These are phyloP conservation scores for Diogma glabrata DNA, from an alignment of 2,888 invertebrate species.

Conservation along the genomic window DNA sequence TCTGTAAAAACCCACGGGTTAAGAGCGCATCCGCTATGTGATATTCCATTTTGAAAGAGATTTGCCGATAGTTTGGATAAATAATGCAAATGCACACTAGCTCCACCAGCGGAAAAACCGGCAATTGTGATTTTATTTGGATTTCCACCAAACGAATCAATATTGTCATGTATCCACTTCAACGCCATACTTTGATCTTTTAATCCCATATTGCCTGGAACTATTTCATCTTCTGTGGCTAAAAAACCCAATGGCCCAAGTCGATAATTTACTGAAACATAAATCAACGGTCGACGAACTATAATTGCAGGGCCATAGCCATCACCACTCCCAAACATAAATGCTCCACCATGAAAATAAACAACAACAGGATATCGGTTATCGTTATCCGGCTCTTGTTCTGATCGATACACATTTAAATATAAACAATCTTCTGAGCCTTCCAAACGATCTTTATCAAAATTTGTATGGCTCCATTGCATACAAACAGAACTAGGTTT, in stretches of 20 bases:
- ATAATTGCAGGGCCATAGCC: slow-evolving; percentile 44
- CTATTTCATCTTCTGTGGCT: slow-evolving; percentile 54
- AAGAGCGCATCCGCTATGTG: slow-evolving; percentile 58
- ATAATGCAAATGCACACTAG: slow-evolving; percentile 61
- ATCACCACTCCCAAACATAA: slow-evolving; percentile 50
- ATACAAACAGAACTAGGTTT: slow-evolving; percentile 45
- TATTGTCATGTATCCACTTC: slow-evolving; percentile 56
- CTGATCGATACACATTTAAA: slow-evolving; percentile 49
- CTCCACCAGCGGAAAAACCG: slow-evolving; percentile 64
- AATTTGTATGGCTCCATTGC: slow-evolving; percentile 44
- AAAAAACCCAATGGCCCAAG: slow-evolving; percentile 64
- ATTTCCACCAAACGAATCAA: slow-evolving; percentile 59
- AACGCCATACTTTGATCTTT: slow-evolving; percentile 63
- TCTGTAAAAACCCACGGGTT: slow-evolving; percentile 48
- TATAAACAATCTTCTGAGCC: slow-evolving; percentile 59
- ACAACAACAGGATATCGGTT: slow-evolving; percentile 48
- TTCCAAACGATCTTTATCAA: slow-evolving; percentile 24
- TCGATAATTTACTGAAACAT: slow-evolving; percentile 58
- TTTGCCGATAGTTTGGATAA: slow-evolving; percentile 50
- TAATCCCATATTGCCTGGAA: slow-evolving; percentile 61
- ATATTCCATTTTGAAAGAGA: slow-evolving; percentile 50
- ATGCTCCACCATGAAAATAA: slow-evolving; percentile 56
- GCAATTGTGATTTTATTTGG: slow-evolving; percentile 53
- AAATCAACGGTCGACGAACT: slow-evolving; percentile 51
- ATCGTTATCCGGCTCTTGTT: slow-evolving; percentile 42